Percentiles rank a stretch among this genome's conserved stretches.
phyloP scores from a whole-genome alignment of 1,140 invertebrate species.

The Capitella teleta region DNA sequence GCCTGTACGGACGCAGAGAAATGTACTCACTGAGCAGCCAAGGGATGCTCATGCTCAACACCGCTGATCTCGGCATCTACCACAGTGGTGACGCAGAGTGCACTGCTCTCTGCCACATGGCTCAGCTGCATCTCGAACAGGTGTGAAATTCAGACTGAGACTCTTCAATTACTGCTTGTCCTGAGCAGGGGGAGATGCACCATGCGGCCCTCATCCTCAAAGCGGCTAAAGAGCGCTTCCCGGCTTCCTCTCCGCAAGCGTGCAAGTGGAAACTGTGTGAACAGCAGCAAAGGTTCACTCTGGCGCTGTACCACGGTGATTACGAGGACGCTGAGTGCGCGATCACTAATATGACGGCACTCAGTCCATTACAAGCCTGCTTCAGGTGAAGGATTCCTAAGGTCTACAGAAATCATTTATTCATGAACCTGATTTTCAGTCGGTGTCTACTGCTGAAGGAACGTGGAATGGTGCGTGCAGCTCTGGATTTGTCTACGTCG shows the following conservation, averaged over 20 bases:
- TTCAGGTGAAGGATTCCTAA: slow-evolving; percentile 12
- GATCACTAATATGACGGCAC: slow-evolving; percentile 58
- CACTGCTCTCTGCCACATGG: slow-evolving; percentile 59
- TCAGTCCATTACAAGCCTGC: slow-evolving; percentile 52
- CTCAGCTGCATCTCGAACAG: slow-evolving; percentile 51
- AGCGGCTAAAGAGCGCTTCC: slow-evolving; percentile 51
- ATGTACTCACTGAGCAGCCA: slow-evolving; percentile 67
- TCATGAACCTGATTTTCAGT: neutral
- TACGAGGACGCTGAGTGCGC: slow-evolving; percentile 64
- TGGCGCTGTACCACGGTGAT: slow-evolving; percentile 54
- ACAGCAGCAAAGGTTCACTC: slow-evolving; percentile 50
- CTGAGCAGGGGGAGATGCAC: slow-evolving; percentile 48
- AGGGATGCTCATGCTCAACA: slow-evolving; percentile 62
- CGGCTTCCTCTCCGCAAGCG: slow-evolving; percentile 47
- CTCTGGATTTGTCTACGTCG: neutral
- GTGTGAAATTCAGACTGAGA: slow-evolving; percentile 17
- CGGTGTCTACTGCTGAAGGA: neutral
- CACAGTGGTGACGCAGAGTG: slow-evolving; percentile 59
- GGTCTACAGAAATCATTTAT: neutral
- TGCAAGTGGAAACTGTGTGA: slow-evolving; percentile 60
- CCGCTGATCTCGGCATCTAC: slow-evolving; percentile 47
- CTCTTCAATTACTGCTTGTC: neutral
- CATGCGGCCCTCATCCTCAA: slow-evolving; percentile 47
- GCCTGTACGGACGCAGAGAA: slow-evolving; percentile 57
- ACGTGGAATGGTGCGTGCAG: neutral